Evolutionary conservation across 2,888 invertebrate genomes (phyloP), one percentile per base, ranked within the genome.

Genomic region (Electrophaes corylata): DNA sequence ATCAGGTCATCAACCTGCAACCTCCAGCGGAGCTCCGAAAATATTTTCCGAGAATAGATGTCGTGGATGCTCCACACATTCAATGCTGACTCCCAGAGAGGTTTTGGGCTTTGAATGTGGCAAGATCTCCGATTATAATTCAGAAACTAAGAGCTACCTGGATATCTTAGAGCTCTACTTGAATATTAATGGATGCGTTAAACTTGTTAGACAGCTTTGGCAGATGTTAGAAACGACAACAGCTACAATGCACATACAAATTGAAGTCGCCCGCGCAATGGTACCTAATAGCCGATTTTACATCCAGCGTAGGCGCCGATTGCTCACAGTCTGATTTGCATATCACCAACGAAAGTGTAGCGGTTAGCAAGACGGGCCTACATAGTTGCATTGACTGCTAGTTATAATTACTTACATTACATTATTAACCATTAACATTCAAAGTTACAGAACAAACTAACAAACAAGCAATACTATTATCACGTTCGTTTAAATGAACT

Each of bases 271-370:
- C 71, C 67, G 72, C 70, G 71, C 74, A 80, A 70, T 72, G 72
- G 60, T 66, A 68, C 72, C 73, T 79, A 75, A 67, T 67, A 74
- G 76, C 76, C 71, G 71, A 73, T 76, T 77, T 76, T 65, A 76
- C 75, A 75, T 68, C 60, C 69, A 74, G 72, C 70, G 76, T 74
- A 75, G 77, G 76, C 73, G 69, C 64, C 57, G 75, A 72, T 69
- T 74, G 71, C 76, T 83, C 86, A 86, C 83, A 87, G 84, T 88
- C 88, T 84, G 84, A 84, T 88, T 88, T 88, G 84, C 86, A 88
- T 88, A 82, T 81, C 75, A 80, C 76, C 72, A 87, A 83, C 81
- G 86, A 89, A 88, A 89, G 88, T 89, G 84, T 84, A 84, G 79
- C 78, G 75, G 76, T 72, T 75, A 78, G 75, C 76, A 73, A 74